A percentile compares a stretch with the other conserved stretches of the same genome.
Evolutionary conservation across 2,797 vertebrate species (phyloP).

Genomic region (Aeoliscus strigatus): DNA sequence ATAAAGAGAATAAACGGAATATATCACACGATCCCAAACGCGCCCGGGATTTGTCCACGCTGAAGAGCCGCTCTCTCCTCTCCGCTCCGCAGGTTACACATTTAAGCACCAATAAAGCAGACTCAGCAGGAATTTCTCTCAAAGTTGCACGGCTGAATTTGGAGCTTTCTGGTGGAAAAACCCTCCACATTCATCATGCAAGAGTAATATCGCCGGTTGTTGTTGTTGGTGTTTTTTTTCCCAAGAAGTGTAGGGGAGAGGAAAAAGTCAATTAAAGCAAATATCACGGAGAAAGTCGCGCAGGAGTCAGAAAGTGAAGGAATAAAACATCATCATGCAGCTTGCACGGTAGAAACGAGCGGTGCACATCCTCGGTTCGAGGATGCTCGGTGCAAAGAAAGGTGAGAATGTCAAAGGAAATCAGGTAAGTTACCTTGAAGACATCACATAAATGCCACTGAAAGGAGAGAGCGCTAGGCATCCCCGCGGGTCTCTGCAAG

Average conservation of each 20-base stretch:
- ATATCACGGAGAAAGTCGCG: constrained; percentile 11
- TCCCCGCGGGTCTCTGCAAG: constrained; percentile 94
- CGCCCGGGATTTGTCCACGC: constrained; percentile 45
- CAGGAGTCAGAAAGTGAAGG: constrained; percentile 12
- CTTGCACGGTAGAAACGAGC: constrained; percentile 22
- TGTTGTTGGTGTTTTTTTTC: constrained; percentile 9
- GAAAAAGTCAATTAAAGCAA: constrained; percentile 28
- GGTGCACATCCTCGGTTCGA: constrained; percentile 13
- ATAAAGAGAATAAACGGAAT: constrained; percentile 71
- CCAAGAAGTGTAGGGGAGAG: constrained; percentile 1
- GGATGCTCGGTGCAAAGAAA: constrained; percentile 62
- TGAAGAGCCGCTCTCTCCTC: constrained; percentile 42
- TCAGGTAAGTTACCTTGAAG: constrained; percentile 96
- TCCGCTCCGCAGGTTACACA: constrained; percentile 33
- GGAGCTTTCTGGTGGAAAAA: constrained; percentile 48
- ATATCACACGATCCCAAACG: constrained; percentile 54
- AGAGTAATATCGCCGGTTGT: too few relatives aligned
- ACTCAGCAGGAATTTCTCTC: constrained; percentile 73
- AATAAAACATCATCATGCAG: constrained; percentile 21
- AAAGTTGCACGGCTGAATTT: constrained; percentile 60
- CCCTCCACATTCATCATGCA: constrained; percentile 41
- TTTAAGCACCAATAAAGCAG: constrained; percentile 57
- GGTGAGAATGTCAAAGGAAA: constrained; percentile 80
- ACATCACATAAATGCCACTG: constrained; percentile 98
- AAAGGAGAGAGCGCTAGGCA: constrained; percentile 93